Conservation (phyloP, 2,888 invertebrate genomes). For the Argyresthia goedartella region DNA sequence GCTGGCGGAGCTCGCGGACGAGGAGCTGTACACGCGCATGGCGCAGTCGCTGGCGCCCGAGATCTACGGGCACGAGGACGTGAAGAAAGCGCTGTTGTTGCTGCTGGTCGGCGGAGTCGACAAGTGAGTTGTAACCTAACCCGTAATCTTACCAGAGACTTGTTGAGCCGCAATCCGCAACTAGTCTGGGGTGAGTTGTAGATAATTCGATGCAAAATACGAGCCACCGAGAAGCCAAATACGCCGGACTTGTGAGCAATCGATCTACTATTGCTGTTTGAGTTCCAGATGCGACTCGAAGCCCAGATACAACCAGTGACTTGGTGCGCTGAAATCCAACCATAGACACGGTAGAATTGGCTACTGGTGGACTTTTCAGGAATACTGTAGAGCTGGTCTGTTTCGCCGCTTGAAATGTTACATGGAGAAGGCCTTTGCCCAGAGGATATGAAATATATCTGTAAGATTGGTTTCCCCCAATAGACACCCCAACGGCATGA, state of each 20-base stretch:
- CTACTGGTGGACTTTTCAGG: no score
- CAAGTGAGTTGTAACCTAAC: conserved; percentile 48
- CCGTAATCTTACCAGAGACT: neutral
- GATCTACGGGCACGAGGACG: conserved; percentile 98
- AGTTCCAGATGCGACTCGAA: no score
- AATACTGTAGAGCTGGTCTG: no score
- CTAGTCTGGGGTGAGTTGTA: no score
- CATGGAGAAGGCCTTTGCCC: no score
- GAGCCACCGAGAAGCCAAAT: no score
- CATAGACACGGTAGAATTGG: no score
- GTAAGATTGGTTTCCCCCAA: neutral
- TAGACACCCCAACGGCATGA: conserved; percentile 92
- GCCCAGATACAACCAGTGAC: neutral
- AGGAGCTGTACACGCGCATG: conserved; percentile 93
- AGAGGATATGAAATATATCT: no score
- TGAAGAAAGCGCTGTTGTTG: conserved; percentile 95
- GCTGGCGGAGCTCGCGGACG: conserved; percentile 81
- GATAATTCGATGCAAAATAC: no score
- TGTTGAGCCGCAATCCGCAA: neutral
- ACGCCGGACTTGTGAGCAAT: no score
- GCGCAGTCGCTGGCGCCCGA: conserved; percentile 97
- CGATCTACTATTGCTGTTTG: no score
- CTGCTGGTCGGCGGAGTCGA: conserved; percentile 94
- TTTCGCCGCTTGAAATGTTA: no score
- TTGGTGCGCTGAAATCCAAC: neutral